phyloP scores from a whole-genome alignment of 2,113 vertebrate species.

The Campylomormyrus tamandua region DNA sequence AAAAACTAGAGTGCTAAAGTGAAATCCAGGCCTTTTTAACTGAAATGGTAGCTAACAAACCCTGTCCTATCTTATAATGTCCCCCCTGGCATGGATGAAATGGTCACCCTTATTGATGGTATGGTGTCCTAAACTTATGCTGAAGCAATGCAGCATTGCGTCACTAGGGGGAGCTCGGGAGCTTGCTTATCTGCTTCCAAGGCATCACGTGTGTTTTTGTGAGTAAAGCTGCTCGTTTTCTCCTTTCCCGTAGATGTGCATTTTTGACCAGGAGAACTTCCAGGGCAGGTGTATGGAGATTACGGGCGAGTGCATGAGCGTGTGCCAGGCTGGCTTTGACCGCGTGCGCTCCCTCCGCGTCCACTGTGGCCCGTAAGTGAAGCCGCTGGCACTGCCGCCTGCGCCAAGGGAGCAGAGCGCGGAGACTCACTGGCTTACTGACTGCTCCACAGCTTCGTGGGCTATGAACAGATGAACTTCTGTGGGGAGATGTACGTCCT shows the following conservation, averaged over 20 bases:
- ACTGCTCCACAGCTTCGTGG: conserved; percentile 23
- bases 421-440: neutral
- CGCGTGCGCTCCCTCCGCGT: conserved; percentile 60
- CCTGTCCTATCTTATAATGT: no score
- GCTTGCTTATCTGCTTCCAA: neutral
- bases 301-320: conserved; percentile 55
- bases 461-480: conserved; percentile 33
- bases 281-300: conserved; percentile 65
- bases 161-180: neutral
- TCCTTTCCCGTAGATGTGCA: conserved; percentile 46
- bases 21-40: no score
- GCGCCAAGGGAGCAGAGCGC: neutral
- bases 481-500: conserved; percentile 35
- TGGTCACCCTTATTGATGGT: neutral
- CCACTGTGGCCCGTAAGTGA: conserved; percentile 60
- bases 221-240: neutral
- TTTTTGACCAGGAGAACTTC: conserved; percentile 67
- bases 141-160: neutral
- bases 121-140: neutral
- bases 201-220: neutral
- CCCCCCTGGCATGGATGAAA: no score
- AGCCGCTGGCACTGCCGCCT: neutral
- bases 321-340: conserved; percentile 62
- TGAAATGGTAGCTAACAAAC: no score
- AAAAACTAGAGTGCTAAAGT: no score